Conservation (phyloP, 1,140 invertebrate species). For the Lethrus apterus region DNA sequence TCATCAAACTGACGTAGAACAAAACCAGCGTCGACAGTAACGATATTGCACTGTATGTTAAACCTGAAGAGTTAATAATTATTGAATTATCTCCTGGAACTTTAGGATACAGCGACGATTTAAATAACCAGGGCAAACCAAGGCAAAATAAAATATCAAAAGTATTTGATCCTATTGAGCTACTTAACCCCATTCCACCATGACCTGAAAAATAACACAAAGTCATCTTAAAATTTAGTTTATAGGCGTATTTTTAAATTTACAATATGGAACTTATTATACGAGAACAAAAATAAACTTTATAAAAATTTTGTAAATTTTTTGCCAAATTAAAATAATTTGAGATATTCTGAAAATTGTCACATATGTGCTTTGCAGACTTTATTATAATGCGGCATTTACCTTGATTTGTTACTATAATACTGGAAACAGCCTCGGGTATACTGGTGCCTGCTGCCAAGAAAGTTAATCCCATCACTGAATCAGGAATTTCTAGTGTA, state of each 20-base stretch:
- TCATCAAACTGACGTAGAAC: constrained; percentile 63
- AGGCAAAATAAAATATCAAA: constrained; percentile 80
- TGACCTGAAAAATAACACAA: constrained; percentile 52
- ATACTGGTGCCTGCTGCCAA: constrained; percentile 78
- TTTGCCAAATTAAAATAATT: not conserved
- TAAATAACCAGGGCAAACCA: constrained; percentile 80
- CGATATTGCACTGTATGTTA: constrained; percentile 74
- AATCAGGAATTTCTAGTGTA: constrained; percentile 58
- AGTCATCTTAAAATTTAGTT: constrained; percentile 6
- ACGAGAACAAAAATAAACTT: not conserved
- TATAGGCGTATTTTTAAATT: not conserved
- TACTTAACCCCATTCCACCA: constrained; percentile 83
- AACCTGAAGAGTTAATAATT: constrained; percentile 67
- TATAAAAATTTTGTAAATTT: not conserved
- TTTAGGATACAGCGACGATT: constrained; percentile 67
- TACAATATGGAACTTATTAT: not conserved
- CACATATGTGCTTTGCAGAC: not conserved
- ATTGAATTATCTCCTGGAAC: constrained; percentile 62
- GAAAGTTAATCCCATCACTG: constrained; percentile 79
- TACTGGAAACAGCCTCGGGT: constrained; percentile 75
- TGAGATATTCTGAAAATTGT: not conserved
- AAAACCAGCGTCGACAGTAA: constrained; percentile 67
- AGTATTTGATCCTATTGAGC: constrained; percentile 84
- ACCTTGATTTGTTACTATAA: constrained; percentile 73
- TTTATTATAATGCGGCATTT: constrained; percentile 20